Conservation (phyloP, 2,797 vertebrate species). For the Rhodeus uyekii region DNA sequence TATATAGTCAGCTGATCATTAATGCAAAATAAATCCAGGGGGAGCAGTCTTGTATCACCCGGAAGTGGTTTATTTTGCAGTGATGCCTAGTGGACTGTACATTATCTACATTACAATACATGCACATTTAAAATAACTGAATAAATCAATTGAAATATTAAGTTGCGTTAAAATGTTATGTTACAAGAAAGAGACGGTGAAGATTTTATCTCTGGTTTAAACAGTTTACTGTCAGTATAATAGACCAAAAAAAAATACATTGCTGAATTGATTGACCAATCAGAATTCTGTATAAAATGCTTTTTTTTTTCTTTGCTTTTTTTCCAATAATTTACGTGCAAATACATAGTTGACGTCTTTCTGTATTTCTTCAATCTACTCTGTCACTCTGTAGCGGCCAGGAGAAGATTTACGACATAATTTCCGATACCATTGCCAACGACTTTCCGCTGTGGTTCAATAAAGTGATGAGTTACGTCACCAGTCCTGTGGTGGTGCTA, state of each 20-base stretch:
- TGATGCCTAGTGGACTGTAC: background rate
- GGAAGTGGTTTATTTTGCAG: background rate
- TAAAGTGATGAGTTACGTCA: slow-evolving; percentile 85
- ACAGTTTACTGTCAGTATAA: background rate
- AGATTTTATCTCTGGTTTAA: background rate
- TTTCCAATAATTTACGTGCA: background rate
- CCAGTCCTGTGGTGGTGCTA: slow-evolving; percentile 92
- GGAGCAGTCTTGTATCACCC: background rate
- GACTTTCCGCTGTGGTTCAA: slow-evolving; percentile 94
- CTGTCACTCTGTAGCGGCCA: slow-evolving; percentile 78
- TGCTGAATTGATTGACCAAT: background rate
- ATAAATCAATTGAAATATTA: background rate
- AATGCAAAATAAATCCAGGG: background rate
- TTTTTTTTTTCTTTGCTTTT: background rate
- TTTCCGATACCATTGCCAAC: slow-evolving; percentile 87
- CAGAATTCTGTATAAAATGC: background rate
- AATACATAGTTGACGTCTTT: background rate
- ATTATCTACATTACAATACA: no score
- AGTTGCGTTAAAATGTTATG: background rate
- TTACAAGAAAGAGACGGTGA: background rate
- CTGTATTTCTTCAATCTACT: background rate
- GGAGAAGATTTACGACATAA: slow-evolving; percentile 97
- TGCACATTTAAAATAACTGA: background rate
- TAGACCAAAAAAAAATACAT: no score
- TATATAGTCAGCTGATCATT: background rate